Evolutionary conservation across 2,113 vertebrate genomes (phyloP).

Genomic region (Corythornis vintsioides): DNA sequence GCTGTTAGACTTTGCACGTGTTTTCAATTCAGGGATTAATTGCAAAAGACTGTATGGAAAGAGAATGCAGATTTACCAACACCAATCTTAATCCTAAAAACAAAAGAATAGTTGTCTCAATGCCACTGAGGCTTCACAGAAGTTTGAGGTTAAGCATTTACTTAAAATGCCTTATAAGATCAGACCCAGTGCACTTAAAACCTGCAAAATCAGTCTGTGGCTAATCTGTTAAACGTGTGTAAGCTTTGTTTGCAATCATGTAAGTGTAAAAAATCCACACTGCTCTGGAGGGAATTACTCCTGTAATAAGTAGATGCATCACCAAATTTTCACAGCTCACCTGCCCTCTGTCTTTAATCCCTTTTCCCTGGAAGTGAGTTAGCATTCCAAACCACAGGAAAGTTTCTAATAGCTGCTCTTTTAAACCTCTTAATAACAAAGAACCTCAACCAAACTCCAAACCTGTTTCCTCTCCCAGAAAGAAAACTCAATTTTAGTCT

Average conservation of each 20-base stretch:
- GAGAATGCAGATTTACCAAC: background rate
- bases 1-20: background rate
- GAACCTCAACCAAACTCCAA: no score
- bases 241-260: constrained; percentile 6
- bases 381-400: background rate
- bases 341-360: background rate
- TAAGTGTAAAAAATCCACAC: constrained; percentile 13
- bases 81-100: background rate
- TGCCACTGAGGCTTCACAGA: background rate
- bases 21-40: background rate
- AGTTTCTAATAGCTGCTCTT: background rate
- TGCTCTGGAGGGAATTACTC: background rate
- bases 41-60: background rate
- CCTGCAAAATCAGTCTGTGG: background rate
- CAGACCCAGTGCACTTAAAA: background rate
- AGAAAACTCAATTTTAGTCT: background rate
- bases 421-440: background rate
- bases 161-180: constrained; percentile 29
- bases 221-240: background rate
- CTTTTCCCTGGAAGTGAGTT: background rate
- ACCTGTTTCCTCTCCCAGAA: background rate
- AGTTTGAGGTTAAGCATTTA: constrained; percentile 25
- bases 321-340: constrained; percentile 3
- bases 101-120: background rate
- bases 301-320: background rate